Evolutionary conservation across 2,113 vertebrate genomes (phyloP).

Genomic region (Otus sunia): DNA sequence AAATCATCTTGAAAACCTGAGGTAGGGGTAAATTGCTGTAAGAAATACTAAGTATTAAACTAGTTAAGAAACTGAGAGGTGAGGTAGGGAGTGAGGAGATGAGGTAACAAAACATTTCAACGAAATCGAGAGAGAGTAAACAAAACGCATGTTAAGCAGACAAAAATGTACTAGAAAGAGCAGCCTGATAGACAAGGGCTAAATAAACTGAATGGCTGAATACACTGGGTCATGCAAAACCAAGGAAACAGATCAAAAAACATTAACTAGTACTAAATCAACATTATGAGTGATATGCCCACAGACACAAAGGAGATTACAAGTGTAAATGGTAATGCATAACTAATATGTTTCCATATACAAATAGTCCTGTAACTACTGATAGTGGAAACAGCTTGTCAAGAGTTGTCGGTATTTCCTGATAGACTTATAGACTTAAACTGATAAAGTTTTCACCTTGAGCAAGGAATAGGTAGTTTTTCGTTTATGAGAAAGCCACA

Average conservation of each 20-base stretch:
- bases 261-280: neutral
- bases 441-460: neutral
- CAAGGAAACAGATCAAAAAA: neutral
- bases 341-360: neutral
- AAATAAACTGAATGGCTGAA: neutral
- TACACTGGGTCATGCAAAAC: neutral
- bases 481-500: neutral
- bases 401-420: neutral
- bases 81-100: neutral
- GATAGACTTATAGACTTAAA: neutral
- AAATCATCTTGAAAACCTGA: constrained; percentile 4
- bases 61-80: constrained; percentile 45
- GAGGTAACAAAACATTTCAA: neutral
- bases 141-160: neutral
- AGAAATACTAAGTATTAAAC: neutral
- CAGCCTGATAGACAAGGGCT: neutral
- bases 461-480: neutral
- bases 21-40: neutral
- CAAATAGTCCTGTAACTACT: neutral
- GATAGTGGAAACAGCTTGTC: neutral
- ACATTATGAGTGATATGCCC: neutral
- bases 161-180: neutral
- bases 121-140: neutral
- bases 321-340: neutral
- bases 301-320: neutral